Conservation (phyloP, 2,797 vertebrate species). For the Halcyon smyrnensis region DNA sequence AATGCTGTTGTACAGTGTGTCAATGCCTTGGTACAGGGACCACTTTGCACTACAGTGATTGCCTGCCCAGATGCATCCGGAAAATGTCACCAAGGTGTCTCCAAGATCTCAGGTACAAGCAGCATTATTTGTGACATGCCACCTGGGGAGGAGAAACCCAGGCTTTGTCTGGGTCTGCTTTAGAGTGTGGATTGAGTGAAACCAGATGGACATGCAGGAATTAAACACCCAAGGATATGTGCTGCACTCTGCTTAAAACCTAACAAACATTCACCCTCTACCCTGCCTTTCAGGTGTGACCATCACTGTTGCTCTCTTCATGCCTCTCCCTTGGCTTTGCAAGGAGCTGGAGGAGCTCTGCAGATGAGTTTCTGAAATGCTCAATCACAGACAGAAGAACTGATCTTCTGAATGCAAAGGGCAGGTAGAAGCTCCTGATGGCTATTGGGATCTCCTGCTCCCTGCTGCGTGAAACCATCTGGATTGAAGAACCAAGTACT, state of each 20-base stretch:
- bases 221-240: fast-evolving
- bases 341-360: not conserved
- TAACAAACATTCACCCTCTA: not conserved
- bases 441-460: not conserved
- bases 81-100: not conserved
- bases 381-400: not conserved
- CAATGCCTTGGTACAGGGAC: fast-evolving
- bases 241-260: not conserved
- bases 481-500: fast-evolving
- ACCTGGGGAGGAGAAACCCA: not conserved
- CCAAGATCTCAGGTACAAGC: not conserved
- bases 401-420: not conserved
- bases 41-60: not conserved
- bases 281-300: not conserved
- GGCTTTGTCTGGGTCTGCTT: not conserved
- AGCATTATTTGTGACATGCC: not conserved
- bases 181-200: not conserved
- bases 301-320: not conserved
- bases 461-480: not conserved
- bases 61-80: not conserved
- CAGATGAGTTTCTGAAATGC: not conserved
- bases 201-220: fast-evolving
- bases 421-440: not conserved
- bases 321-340: not conserved
- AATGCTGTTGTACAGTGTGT: not conserved